Evolutionary conservation across 2,113 vertebrate species (phyloP).

Genomic region (Heptranchias perlo): DNA sequence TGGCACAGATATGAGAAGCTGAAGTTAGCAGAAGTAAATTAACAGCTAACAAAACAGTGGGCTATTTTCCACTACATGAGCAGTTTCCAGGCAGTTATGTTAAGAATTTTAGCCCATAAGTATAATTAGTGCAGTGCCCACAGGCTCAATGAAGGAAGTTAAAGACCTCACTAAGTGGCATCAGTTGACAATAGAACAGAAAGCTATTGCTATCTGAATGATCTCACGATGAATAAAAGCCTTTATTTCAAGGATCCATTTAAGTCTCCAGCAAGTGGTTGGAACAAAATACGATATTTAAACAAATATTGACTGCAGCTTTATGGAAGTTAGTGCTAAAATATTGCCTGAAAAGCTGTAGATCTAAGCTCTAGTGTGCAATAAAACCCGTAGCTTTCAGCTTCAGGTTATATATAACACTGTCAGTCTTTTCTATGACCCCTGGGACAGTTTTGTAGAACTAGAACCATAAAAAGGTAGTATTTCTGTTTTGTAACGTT

Average conservation of each 20-base stretch:
- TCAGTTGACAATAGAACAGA: neutral
- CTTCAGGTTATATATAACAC: neutral
- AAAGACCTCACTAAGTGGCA: neutral
- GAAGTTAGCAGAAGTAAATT: neutral
- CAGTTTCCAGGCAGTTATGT: neutral
- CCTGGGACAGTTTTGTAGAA: neutral
- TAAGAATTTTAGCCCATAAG: neutral
- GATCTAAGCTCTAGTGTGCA: constrained; percentile 19
- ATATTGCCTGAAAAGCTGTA: neutral
- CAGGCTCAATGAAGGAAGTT: neutral
- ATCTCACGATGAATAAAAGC: neutral
- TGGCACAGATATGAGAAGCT: neutral
- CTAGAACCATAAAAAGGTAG: neutral
- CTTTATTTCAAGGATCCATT: neutral
- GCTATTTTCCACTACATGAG: neutral
- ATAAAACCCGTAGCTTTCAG: constrained; percentile 15
- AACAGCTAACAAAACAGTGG: neutral
- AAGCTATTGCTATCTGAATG: neutral
- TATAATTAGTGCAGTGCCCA: neutral
- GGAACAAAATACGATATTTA: neutral
- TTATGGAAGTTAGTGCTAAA: neutral
- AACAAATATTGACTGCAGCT: neutral
- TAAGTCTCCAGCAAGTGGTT: neutral
- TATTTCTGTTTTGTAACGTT: neutral
- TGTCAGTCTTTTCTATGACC: neutral